phyloP scores from a whole-genome alignment of 2,888 invertebrate species.

The Philereme transversata region DNA sequence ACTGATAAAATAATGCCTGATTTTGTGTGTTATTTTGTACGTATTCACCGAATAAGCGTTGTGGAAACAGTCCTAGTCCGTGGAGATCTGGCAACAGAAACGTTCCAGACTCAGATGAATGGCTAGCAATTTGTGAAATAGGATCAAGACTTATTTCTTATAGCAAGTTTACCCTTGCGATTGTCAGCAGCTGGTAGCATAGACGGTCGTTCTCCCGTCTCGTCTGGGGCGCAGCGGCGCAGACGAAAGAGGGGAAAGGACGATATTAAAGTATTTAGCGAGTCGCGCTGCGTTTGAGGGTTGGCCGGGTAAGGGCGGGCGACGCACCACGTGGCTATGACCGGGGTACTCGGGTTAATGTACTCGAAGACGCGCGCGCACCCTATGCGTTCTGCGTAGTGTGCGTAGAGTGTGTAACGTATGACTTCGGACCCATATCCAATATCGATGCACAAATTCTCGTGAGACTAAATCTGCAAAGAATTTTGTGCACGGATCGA shows the following conservation, averaged over 20 bases:
- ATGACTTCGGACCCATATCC: constrained; percentile 34
- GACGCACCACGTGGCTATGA: constrained; percentile 42
- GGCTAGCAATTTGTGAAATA: constrained; percentile 4
- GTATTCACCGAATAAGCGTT: not conserved
- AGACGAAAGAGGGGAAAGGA: constrained; percentile 54
- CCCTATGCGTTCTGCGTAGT: constrained; percentile 37
- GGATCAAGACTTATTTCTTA: constrained; percentile 20
- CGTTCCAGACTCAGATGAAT: constrained; percentile 1
- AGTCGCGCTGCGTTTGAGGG: constrained; percentile 43
- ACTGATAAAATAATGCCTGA: not conserved
- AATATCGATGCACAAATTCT: constrained; percentile 21
- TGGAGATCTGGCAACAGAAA: not conserved
- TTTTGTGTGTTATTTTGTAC: not conserved
- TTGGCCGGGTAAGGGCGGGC: constrained; percentile 54
- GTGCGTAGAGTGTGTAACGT: constrained; percentile 24
- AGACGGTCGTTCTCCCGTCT: constrained; percentile 49
- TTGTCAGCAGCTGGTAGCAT: constrained; percentile 33
- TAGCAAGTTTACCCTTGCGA: constrained; percentile 32
- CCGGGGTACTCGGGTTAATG: constrained; percentile 52
- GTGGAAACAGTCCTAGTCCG: not conserved
- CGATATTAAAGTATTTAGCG: constrained; percentile 60
- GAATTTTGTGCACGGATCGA: too few relatives aligned
- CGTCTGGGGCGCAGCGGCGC: constrained; percentile 46
- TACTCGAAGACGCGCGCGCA: constrained; percentile 43
- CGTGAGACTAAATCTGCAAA: constrained; percentile 6